Base-by-base conservation (phyloP, 2,797 vertebrate species). In the Crenichthys baileyi region DNA sequence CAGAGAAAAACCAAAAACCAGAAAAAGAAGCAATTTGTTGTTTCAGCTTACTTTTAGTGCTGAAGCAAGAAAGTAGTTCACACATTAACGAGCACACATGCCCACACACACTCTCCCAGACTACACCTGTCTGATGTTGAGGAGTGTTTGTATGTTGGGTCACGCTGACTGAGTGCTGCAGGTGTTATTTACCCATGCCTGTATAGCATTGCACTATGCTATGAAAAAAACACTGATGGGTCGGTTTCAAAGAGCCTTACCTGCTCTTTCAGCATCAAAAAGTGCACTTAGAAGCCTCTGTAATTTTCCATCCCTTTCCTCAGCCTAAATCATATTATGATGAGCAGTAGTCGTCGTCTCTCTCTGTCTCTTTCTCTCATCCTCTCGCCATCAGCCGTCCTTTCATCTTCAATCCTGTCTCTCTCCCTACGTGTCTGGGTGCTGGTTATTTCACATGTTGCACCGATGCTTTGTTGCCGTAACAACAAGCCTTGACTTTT, bases 211-310 rank as follows among this genome's bases (percentile, higher is more conserved):
- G 70, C 71, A 80, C 76, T 82, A 81, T 31, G n/a, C 63, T 75
- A 75, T 77, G 61, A 79, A 78, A 89, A 82, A 53, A 75, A 65
- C 81, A 81, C 75, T 87, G 86, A 90, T 89, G 87, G 84, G 46
- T 72, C 78, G 82, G 79, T 92, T 94, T 91, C 91, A 94, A 93
- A 90, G 89, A 89, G 85, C 84, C 84, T 83, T 77, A 73, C 65
- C 87, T 90, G 79, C 87, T 88, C 90, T 93, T 90, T 90, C 88
- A 90, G 90, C 86, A 90, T 91, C 83, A 87, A 79, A 91, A 92
- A 92, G 88, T 90, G 91, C 92, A 92, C 91, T 93, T 87, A 90
- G 87, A 79, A 86, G 83, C 87, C 85, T 84, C 76, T 88, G 85
- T 88, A 80, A 91, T 93, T 92, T 91, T 85, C 89, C 73, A 78